phyloP scores from a whole-genome alignment of 2,888 invertebrate species.

The Phengaris arion region DNA sequence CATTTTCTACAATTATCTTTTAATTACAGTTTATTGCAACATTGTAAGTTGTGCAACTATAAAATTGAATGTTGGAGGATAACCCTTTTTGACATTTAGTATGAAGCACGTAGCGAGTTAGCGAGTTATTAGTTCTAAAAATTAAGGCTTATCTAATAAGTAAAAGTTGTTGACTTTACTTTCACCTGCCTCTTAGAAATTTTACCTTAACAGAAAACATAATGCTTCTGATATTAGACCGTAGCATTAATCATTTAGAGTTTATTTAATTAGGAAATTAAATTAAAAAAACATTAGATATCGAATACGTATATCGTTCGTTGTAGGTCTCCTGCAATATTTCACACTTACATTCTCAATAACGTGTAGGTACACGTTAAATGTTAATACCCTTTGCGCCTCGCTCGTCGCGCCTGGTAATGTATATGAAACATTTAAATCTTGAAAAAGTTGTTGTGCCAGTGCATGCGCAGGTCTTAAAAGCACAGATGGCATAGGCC shows the following conservation, averaged over 20 bases:
- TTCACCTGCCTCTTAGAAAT: slow-evolving; percentile 14
- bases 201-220: slow-evolving; percentile 9
- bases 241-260: background rate
- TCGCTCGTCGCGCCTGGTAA: background rate
- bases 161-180: slow-evolving; percentile 19
- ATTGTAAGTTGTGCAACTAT: background rate
- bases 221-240: background rate
- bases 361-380: slow-evolving; percentile 6
- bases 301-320: background rate
- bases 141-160: slow-evolving; percentile 23
- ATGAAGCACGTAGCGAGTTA: slow-evolving; percentile 1
- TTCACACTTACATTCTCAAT: slow-evolving; percentile 1
- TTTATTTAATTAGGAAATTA: background rate
- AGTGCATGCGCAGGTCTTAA: slow-evolving; percentile 38
- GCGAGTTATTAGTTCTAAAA: slow-evolving; percentile 19
- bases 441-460: slow-evolving; percentile 26
- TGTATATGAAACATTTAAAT: background rate
- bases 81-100: slow-evolving; percentile 1
- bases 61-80: background rate
- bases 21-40: slow-evolving; percentile 2
- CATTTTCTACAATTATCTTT: background rate
- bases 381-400: background rate
- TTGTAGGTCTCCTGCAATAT: background rate
- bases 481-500: slow-evolving; percentile 44
- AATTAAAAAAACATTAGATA: slow-evolving; percentile 2